phyloP scores from a whole-genome alignment of 2,888 invertebrate species.

The Kryphioiulus occultus region DNA sequence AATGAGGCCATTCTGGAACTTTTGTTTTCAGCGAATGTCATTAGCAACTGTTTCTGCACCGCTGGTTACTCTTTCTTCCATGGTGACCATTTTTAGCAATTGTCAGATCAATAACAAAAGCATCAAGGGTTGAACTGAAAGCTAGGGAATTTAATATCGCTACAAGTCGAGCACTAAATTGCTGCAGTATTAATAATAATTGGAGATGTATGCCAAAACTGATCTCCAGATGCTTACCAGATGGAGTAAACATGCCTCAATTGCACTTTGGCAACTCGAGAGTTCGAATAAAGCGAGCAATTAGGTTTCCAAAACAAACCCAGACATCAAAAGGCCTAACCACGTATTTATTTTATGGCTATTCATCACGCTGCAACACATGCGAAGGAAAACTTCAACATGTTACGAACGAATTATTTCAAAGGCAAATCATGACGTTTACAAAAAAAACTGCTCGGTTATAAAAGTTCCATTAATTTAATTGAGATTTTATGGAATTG shows the following conservation, averaged over 20 bases:
- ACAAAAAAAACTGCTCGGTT: not conserved
- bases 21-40: not conserved
- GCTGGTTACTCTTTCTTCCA: not conserved
- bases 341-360: not conserved
- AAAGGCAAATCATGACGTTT: not conserved
- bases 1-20: too few species aligned
- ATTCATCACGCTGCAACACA: not conserved
- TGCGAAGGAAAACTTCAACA: not conserved
- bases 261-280: not conserved
- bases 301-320: not conserved
- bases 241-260: not conserved
- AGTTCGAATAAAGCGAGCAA: not conserved
- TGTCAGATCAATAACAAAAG: not conserved
- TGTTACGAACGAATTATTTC: not conserved
- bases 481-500: too few species aligned
- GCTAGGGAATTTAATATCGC: not conserved
- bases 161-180: not conserved
- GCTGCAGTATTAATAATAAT: not conserved
- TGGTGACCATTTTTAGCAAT: not conserved
- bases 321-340: not conserved
- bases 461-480: too few species aligned
- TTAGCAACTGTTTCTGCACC: not conserved
- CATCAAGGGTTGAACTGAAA: not conserved
- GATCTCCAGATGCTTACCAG: not conserved
- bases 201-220: not conserved